A percentile compares a stretch with the other conserved stretches of the same genome.
phyloP scores from a whole-genome alignment of 1,140 invertebrate genomes.

The Micrasema longulum region DNA sequence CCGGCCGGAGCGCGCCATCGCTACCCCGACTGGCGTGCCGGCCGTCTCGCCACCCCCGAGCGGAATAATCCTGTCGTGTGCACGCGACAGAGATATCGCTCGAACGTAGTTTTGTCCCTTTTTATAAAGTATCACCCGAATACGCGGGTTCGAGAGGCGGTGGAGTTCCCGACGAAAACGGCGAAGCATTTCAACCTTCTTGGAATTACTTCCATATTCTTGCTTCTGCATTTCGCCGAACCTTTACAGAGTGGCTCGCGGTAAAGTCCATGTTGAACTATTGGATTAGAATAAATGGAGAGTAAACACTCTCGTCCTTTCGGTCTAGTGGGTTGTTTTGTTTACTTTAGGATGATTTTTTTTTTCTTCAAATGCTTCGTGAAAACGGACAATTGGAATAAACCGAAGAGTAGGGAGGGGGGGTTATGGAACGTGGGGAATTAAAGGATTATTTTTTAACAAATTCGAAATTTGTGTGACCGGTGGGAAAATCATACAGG shows the following conservation, averaged over 20 bases:
- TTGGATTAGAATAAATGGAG: slow-evolving; percentile 21
- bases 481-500: too few relatives aligned
- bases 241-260: neutral
- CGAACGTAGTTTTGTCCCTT: too few relatives aligned
- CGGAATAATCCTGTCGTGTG: too few relatives aligned
- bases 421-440: too few relatives aligned
- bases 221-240: neutral
- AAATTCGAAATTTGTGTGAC: too few relatives aligned
- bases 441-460: too few relatives aligned
- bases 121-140: too few relatives aligned
- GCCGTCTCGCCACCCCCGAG: neutral
- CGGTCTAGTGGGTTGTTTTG: slow-evolving; percentile 28
- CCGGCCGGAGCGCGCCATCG: too few relatives aligned
- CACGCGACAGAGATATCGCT: too few relatives aligned
- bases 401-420: too few relatives aligned
- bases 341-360: slow-evolving; percentile 10
- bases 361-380: slow-evolving; percentile 3
- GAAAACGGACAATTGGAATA: slow-evolving; percentile 2
- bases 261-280: slow-evolving; percentile 7
- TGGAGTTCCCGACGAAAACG: too few relatives aligned
- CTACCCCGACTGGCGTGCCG: neutral
- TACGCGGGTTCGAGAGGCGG: neutral
- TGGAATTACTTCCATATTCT: neutral
- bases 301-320: slow-evolving; percentile 16
- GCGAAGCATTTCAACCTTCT: too few relatives aligned